A percentile compares a stretch with the other conserved stretches of the same genome.
phyloP scores from a whole-genome alignment of 2,888 invertebrate species.

The Eumacrocentrus americanus region DNA sequence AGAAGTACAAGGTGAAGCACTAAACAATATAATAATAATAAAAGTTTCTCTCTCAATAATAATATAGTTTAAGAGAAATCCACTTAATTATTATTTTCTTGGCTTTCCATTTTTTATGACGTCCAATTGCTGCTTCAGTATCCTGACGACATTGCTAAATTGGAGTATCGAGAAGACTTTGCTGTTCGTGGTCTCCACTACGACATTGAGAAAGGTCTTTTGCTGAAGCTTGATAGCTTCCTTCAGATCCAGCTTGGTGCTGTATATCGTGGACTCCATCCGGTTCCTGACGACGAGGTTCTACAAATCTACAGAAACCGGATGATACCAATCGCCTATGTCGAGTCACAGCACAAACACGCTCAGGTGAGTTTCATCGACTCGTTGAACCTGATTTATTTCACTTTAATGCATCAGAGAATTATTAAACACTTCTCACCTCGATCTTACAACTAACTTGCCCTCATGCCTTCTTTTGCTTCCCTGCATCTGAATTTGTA shows the following conservation, averaged over 20 bases:
- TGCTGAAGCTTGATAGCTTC: slow-evolving; percentile 94
- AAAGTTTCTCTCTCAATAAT: slow-evolving; percentile 22
- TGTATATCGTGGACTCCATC: slow-evolving; percentile 85
- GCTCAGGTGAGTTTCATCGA: slow-evolving; percentile 67
- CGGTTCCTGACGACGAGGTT: slow-evolving; percentile 84
- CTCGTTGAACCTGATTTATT: not conserved
- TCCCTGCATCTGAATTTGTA: not conserved
- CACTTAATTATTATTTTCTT: slow-evolving; percentile 11
- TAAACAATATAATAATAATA: slow-evolving; percentile 11
- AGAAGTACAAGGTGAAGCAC: slow-evolving; percentile 79
- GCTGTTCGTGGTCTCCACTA: slow-evolving; percentile 97
- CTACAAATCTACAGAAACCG: slow-evolving; percentile 83
- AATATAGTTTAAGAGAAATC: not conserved
- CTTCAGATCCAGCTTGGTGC: slow-evolving; percentile 95
- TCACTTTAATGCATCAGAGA: not conserved
- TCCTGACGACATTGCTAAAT: slow-evolving; percentile 78
- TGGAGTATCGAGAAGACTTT: slow-evolving; percentile 91
- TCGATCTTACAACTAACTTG: not conserved
- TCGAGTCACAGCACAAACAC: slow-evolving; percentile 78
- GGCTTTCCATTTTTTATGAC: slow-evolving; percentile 24
- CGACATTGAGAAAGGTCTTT: slow-evolving; percentile 92
- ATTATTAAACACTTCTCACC: not conserved
- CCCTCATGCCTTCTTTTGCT: not conserved
- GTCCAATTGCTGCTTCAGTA: slow-evolving; percentile 68
- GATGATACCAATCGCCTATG: slow-evolving; percentile 85